Evolutionary conservation across 2,113 vertebrate species (phyloP).

Genomic region (Myotis davidii): DNA sequence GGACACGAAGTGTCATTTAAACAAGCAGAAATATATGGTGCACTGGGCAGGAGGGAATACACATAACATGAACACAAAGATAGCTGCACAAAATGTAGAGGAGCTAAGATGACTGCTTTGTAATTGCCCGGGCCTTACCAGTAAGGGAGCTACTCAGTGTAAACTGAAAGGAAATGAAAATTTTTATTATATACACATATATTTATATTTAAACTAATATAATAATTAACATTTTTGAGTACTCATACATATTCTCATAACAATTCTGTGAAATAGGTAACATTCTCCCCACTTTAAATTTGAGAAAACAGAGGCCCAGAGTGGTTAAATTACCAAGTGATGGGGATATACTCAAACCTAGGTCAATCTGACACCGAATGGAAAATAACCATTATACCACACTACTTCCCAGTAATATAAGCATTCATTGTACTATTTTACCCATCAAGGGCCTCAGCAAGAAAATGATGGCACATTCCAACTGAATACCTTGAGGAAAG

Average conservation of each 20-base stretch:
- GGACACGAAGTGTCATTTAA: neutral
- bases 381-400: neutral
- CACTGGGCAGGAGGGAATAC: neutral
- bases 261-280: neutral
- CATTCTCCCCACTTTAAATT: neutral
- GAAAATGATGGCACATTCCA: neutral
- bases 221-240: neutral
- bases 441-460: neutral
- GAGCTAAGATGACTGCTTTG: neutral
- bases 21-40: neutral
- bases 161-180: neutral
- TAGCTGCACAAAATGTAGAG: neutral
- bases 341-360: neutral
- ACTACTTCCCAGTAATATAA: neutral
- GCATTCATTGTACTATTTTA: neutral
- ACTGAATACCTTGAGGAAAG: neutral
- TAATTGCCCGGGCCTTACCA: neutral
- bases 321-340: slow-evolving; percentile 1
- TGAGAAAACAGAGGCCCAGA: neutral
- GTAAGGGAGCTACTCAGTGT: neutral
- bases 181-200: neutral
- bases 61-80: neutral
- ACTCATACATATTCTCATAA: neutral
- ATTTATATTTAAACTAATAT: neutral
- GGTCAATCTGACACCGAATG: neutral